Evolutionary conservation across 2,113 vertebrate species (phyloP), one percentile per base, ranked within the genome.

Genomic region (Myodes glareolus): DNA sequence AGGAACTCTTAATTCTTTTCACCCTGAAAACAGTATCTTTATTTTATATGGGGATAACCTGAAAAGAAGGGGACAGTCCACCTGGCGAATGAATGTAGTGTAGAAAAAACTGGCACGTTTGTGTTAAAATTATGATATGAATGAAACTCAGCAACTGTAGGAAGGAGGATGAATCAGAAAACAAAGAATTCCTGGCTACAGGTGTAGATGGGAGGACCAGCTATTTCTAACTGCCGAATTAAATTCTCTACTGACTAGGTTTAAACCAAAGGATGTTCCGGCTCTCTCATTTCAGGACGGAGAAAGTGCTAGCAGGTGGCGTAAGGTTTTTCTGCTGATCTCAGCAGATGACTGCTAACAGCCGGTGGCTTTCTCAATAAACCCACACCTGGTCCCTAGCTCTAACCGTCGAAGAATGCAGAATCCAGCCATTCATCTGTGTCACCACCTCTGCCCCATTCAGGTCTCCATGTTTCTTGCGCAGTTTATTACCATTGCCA

Each of bases 141-240:
- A 88, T 52, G 91, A 96, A 91, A 93, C 11, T 27, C 39, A 92
- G 47, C 42, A 42, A 87, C 61, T 36, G 0, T 58, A 86, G 63
- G n/a, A 75, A 94, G 39, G 50, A 52, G 82, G 21, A 10, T 70
- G 13, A 94, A 76, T 91, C 65, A 12, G 39, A 97, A 96, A 88
- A 68, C 39, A 19, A 85, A 33, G 82, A 86, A 93, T 73, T 55
- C 73, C 55, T 92, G 63, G 36, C 11, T 88, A 23, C 39, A 88
- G 39, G 27, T 85, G 61, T 78, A 70, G 16, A 21, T 75, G 65
- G 9, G 12, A 91, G 4, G 76, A 92, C 11, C 19, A 91, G 31
- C 23, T 58, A 50, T 85, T 45, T 65, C 17, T 65, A 85, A 65
- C 39, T 45, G 14, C n/a, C 27, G 45, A 67, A 67, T 67, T 65